Conservation (phyloP, 2,113 vertebrate species). For the Anhinga anhinga region DNA sequence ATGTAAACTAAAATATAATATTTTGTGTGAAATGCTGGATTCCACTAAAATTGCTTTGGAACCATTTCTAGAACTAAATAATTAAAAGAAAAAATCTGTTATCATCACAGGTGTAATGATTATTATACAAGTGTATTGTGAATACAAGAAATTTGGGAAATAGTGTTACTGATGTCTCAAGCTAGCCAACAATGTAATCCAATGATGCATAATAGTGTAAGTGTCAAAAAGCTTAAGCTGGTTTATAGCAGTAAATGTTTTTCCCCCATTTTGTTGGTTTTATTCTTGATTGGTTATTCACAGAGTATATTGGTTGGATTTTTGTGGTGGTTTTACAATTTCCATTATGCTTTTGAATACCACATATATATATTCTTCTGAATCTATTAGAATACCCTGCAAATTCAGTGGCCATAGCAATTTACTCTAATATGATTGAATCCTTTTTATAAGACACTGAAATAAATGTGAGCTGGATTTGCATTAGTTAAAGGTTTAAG, state of each 20-base stretch:
- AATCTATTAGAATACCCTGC: neutral
- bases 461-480: neutral
- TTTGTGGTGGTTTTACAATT: neutral
- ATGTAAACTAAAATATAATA: neutral
- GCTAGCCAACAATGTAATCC: neutral
- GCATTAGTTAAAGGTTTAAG: neutral
- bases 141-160: neutral
- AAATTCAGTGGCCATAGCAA: neutral
- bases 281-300: neutral
- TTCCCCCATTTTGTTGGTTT: neutral
- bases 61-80: neutral
- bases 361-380: neutral
- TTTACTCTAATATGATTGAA: neutral
- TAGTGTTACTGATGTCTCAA: rapidly evolving
- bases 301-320: neutral
- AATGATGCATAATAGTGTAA: rapidly evolving
- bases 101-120: neutral
- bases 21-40: neutral
- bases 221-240: rapidly evolving
- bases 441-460: neutral
- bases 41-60: neutral
- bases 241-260: neutral
- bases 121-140: neutral
- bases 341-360: neutral
- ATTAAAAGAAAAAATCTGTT: rapidly evolving